Base-by-base conservation (phyloP, 2,797 vertebrate species). In the Premnoplex brunnescens region DNA sequence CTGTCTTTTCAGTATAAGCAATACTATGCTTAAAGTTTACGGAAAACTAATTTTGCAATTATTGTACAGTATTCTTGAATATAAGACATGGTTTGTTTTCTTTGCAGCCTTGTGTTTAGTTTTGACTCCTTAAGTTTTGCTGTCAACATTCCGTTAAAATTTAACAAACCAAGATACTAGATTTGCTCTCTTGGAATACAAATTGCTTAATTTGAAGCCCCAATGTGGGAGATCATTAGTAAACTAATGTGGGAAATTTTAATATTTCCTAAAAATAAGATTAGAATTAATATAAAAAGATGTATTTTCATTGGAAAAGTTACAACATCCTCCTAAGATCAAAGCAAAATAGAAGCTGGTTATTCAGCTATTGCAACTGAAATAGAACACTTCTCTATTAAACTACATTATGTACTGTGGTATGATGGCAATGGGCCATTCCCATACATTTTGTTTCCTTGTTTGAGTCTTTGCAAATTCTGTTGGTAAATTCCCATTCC, bases 341-440 rank as follows among this genome's bases (percentile, higher is more conserved):
- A 52, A 64, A 30, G 14, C 10, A 27, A 58, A 85, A 49, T 9
- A 32, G 11, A 19, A 58, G 10, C 4, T 26, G 7, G 48, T 73
- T 76, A 23, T 83, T 71, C 17, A 27, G 5, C 14, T 67, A 2
- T 28, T 12, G 14, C 11, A 66, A 16, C 26, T 62, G 27, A 81
- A 74, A 28, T 58, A 0, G 21, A 52, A 28, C 7, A 3, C 15
- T 71, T 60, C 39, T 58, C 9, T 78, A 2, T 52, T 73, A 67
- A 44, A 17, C 12, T 56, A 1, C 11, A 1, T 49, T 51, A 10
- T 3, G 5, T 32, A 8, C 37, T 59, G 0, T 20, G 6, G 3
- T 39, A 10, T 74, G 32, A 66, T 54, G 27, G 17, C 7, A 21
- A 9, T 36, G n/a, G 9, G 21, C 20, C 3, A 5, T 81, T 81